Base-by-base conservation (phyloP, 2,797 vertebrate species). In the Peromyscus melanophrys region DNA sequence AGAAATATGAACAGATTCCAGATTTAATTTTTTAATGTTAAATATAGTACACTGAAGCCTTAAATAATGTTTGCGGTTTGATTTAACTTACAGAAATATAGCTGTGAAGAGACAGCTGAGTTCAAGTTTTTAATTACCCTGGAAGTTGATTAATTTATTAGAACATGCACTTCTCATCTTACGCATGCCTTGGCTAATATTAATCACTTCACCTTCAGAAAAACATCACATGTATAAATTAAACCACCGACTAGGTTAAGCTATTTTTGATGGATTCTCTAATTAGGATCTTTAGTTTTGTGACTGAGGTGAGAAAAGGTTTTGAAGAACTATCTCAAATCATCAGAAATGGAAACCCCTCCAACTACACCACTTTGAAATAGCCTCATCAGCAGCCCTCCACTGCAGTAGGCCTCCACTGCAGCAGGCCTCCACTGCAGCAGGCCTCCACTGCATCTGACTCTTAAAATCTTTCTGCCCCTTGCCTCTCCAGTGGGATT, bases 41-140 rank as follows among this genome's bases (percentile, higher is more conserved):
- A 97, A 95, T 95, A 96, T 97, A 94, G 73, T 91, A 90, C 85
- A 89, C 4, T 91, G 52, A 90, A 92, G 55, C 49, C 34, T 96
- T 97, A 97, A 96, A 88, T 97, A 92, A 92, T 78, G 55, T n/a
- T 95, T 92, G 91, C 85, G 92, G 92, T 94, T 96, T 89, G 90
- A 96, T 92, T 97, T 92, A 93, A 92, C 43, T 89, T 94, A 82
- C 67, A 97, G 78, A 34, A 96, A 95, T 75, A 82, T 0, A 63
- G 49, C 31, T 87, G 67, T 78, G 63, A 96, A 94, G 82, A 94
- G 49, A 91, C 37, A 95, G 59, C 86, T 95, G 69, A 59, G 67
- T 84, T 94, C 77, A 46, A 67, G 61, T 73, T 94, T 97, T 96
- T 96, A 94, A 97, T 94, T 95, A 97, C 49, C 13, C 65, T 57